Base-by-base conservation (phyloP, 2,888 invertebrate species). In the Agrotis clavis region DNA sequence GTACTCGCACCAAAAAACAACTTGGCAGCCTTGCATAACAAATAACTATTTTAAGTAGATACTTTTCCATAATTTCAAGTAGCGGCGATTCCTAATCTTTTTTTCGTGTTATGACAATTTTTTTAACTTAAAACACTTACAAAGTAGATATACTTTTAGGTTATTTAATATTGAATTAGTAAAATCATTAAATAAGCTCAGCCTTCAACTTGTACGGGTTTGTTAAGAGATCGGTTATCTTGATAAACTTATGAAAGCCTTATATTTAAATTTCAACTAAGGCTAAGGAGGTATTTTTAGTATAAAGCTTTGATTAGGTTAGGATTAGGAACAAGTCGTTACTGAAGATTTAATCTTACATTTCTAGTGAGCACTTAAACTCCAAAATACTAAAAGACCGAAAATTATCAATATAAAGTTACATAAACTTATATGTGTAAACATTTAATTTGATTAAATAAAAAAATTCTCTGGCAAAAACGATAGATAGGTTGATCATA, bases 211-310 rank as follows among this genome's bases (percentile, higher is more conserved):
- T 57, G 19, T 64, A 74, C 51, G 13, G 56, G 21, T 65, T 61
- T 56, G 25, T 19, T 50, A 48, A 61, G 5, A 47, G 35, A 61
- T 74, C 35, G 19, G 50, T 50, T 30, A 61, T 48, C 47, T 51
- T 61, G 56, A 80, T 73, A 65, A 48, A 48, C 14, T 54, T 47
- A 47, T 51, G 61, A 41, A 45, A 21, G 47, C 45, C 30, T 62
- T 74, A 25, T 25, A 48, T 59, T 63, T 56, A 7, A 1, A 73
- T 74, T 56, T 73, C 48, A 74, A 65, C 59, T 50, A 57, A 67
- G 21, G 56, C 51, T 53, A 4, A 64, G n/a, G 48, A 53, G 57
- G 35, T 21, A 70, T 76, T 59, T 30, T 30, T 30, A 35, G 19
- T 54, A 56, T 14, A 13, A 59, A 35, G 61, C 9, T 68, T 25